These are phyloP conservation scores for Spea multiplicata DNA, from an alignment of 2,113 vertebrate genomes.

Conservation along the genomic window DNA sequence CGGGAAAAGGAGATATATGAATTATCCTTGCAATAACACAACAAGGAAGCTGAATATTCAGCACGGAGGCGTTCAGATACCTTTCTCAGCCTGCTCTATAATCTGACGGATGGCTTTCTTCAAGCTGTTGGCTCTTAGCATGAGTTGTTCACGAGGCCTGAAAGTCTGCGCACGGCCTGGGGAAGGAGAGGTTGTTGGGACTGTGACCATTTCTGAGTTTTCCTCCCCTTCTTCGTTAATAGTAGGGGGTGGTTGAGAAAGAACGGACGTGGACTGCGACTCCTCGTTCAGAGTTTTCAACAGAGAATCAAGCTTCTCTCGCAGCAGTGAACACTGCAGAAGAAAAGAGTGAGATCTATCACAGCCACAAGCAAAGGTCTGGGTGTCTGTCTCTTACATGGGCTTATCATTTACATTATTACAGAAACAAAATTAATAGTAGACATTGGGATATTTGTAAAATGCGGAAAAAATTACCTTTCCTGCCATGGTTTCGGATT, in stretches of 20 bases:
- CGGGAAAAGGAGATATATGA: slow-evolving; percentile 3
- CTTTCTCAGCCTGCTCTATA: slow-evolving; percentile 95
- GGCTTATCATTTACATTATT: no score
- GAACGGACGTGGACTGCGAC: slow-evolving; percentile 79
- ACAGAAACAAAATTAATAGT: no score
- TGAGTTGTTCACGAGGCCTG: slow-evolving; percentile 90
- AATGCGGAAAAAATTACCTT: slow-evolving; percentile 70
- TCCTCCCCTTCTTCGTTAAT: slow-evolving; percentile 88
- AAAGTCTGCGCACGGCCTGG: slow-evolving; percentile 78
- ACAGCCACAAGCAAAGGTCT: no score
- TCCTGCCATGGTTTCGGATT: slow-evolving; percentile 91
- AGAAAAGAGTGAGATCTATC: background rate
- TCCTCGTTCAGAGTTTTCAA: slow-evolving; percentile 90
- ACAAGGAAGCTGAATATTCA: background rate
- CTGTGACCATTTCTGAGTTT: slow-evolving; percentile 60
- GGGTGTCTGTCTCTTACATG: no score
- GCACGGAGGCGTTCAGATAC: slow-evolving; percentile 54
- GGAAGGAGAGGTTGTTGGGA: slow-evolving; percentile 51
- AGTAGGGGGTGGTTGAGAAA: slow-evolving; percentile 81
- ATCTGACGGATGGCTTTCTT: slow-evolving; percentile 98
- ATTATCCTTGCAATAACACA: background rate
- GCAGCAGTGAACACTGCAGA: slow-evolving; percentile 84
- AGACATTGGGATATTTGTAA: no score
- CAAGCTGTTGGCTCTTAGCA: slow-evolving; percentile 94
- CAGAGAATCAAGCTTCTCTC: slow-evolving; percentile 92